Conservation (phyloP, 2,888 invertebrate species). For the Diaprepes abbreviatus region DNA sequence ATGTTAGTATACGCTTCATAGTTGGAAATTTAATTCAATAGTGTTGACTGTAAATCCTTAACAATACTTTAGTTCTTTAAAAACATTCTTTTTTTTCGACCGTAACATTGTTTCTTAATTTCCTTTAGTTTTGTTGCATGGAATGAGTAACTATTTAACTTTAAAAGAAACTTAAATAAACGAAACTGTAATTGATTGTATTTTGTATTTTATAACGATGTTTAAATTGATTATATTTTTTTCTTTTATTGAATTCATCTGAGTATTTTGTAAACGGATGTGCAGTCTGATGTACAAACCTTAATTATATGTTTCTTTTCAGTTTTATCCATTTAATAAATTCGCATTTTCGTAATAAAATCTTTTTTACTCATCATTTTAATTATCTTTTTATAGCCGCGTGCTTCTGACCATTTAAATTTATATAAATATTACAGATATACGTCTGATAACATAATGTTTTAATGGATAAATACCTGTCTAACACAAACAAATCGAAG, state of each 20-base stretch:
- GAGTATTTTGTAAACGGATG: constrained; percentile 2
- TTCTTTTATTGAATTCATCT: background rate
- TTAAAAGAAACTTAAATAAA: background rate
- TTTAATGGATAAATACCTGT: constrained; percentile 36
- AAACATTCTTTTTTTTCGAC: background rate
- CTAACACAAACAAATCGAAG: constrained; percentile 36
- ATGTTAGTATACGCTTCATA: constrained; percentile 25
- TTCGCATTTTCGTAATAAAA: background rate
- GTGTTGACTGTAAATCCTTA: constrained; percentile 16
- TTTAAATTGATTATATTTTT: background rate
- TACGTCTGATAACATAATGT: constrained; percentile 10
- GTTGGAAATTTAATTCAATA: constrained; percentile 27
- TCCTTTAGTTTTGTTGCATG: background rate
- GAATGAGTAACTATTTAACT: background rate
- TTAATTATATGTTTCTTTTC: background rate
- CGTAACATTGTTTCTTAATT: constrained; percentile 1
- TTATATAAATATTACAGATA: constrained; percentile 18
- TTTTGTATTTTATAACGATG: background rate
- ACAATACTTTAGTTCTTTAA: constrained; percentile 16
- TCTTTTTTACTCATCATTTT: background rate
- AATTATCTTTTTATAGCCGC: background rate
- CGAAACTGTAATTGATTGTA: background rate
- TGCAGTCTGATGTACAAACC: background rate
- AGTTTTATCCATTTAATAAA: background rate
- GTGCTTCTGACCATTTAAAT: background rate